Conservation (phyloP, 2,113 vertebrate genomes). For the Egretta garzetta region DNA sequence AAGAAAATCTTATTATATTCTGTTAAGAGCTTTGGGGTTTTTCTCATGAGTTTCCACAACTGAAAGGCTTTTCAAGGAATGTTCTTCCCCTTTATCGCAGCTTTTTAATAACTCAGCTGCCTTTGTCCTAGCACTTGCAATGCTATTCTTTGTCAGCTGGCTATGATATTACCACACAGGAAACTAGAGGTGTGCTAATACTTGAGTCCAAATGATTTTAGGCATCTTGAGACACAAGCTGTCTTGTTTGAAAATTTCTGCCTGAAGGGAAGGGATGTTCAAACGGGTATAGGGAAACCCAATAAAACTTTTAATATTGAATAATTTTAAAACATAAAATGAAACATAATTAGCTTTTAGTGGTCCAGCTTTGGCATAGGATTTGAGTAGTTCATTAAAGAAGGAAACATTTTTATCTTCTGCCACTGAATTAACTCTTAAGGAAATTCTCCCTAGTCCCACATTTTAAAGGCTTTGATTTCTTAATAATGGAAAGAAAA, state of each 20-base stretch:
- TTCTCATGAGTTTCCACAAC: not conserved
- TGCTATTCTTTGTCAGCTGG: not conserved
- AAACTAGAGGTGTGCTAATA: not conserved
- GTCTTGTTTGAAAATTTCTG: not conserved
- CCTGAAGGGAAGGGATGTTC: not conserved
- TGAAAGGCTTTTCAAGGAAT: not conserved
- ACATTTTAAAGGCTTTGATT: constrained; percentile 6
- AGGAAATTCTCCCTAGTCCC: not conserved
- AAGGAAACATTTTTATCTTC: not conserved
- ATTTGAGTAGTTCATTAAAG: not conserved
- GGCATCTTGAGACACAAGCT: not conserved
- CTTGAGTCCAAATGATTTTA: not conserved
- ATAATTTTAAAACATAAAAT: constrained; percentile 13
- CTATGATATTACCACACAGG: not conserved
- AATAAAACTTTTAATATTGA: not conserved
- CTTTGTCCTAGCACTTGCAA: not conserved
- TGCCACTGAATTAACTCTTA: not conserved
- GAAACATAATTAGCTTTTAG: not conserved
- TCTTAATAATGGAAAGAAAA: not conserved
- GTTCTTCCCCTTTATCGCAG: not conserved
- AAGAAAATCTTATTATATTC: not conserved
- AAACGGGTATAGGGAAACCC: not conserved
- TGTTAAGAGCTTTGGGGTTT: not conserved
- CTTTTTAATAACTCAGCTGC: not conserved
- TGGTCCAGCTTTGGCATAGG: not conserved